A percentile compares a stretch with the other conserved stretches of the same genome.
These are phyloP conservation scores for Poeciliopsis turrubarensis DNA, from an alignment of 2,113 vertebrate genomes.

Conservation along the genomic window DNA sequence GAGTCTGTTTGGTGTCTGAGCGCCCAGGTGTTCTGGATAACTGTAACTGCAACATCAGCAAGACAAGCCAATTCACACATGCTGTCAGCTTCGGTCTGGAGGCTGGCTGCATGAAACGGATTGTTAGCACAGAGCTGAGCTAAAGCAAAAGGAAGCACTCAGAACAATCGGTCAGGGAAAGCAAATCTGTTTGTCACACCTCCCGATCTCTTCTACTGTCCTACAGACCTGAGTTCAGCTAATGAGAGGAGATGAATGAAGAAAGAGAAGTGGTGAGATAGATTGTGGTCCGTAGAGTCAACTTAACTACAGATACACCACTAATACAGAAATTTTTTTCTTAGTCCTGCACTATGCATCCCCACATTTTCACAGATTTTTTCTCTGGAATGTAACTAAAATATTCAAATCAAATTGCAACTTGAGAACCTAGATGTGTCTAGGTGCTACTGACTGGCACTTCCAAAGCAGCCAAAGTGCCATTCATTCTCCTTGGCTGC, in stretches of 20 bases:
- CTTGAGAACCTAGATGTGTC: too few species aligned
- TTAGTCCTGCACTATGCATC: too few species aligned
- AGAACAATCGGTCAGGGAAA: neutral
- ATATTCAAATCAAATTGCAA: too few species aligned
- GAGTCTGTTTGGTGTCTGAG: slow-evolving; percentile 56
- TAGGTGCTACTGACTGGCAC: too few species aligned
- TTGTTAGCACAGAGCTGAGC: slow-evolving; percentile 12
- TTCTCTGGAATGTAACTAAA: too few species aligned
- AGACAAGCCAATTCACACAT: slow-evolving; percentile 62
- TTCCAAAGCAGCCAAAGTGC: too few species aligned
- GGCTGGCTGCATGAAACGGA: slow-evolving; percentile 38
- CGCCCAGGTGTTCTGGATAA: slow-evolving; percentile 68
- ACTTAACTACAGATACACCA: too few species aligned
- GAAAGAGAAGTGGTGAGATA: neutral
- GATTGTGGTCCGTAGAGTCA: too few species aligned
- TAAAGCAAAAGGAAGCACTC: neutral
- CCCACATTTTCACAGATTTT: too few species aligned
- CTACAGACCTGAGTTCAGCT: slow-evolving; percentile 29
- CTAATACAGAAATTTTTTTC: too few species aligned
- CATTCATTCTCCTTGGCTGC: too few species aligned
- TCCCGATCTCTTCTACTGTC: slow-evolving; percentile 43
- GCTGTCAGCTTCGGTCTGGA: slow-evolving; percentile 45
- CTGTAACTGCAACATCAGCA: slow-evolving; percentile 47
- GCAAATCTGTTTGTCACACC: slow-evolving; percentile 52
- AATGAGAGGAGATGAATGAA: slow-evolving; percentile 50